These are phyloP conservation scores for Callospermophilus lateralis DNA, from an alignment of 2,113 vertebrate genomes.

Conservation along the genomic window DNA sequence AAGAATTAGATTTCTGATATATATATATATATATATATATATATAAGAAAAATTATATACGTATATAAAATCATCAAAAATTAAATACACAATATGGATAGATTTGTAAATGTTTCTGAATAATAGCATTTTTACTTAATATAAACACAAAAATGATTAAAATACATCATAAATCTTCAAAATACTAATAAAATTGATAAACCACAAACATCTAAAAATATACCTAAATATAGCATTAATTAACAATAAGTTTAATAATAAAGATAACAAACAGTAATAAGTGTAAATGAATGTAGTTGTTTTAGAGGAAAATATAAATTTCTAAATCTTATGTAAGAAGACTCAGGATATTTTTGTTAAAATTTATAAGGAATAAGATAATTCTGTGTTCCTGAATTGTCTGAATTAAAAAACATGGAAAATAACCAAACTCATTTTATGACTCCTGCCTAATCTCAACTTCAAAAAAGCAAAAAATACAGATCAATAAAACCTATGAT, in stretches of 20 bases:
- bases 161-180: constrained; percentile 19
- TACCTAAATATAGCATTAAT: background rate
- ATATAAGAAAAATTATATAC: background rate
- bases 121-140: constrained; percentile 1
- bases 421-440: constrained; percentile 12
- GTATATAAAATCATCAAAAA: background rate
- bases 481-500: background rate
- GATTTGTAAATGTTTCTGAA: constrained; percentile 6
- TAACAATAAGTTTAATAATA: background rate
- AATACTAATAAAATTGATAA: constrained; percentile 40
- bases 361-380: constrained; percentile 42
- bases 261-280: background rate
- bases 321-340: constrained; percentile 22
- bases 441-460: background rate
- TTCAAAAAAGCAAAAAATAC: background rate
- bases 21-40: too few species aligned
- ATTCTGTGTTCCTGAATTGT: constrained; percentile 12
- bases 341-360: constrained; percentile 1
- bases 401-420: background rate
- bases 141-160: constrained; percentile 47
- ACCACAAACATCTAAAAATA: constrained; percentile 4
- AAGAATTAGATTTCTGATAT: too few species aligned
- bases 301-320: constrained; percentile 46
- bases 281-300: background rate
- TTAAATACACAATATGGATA: background rate